Evolutionary conservation across 2,113 vertebrate genomes (phyloP).

Genomic region (Pelecanus crispus): DNA sequence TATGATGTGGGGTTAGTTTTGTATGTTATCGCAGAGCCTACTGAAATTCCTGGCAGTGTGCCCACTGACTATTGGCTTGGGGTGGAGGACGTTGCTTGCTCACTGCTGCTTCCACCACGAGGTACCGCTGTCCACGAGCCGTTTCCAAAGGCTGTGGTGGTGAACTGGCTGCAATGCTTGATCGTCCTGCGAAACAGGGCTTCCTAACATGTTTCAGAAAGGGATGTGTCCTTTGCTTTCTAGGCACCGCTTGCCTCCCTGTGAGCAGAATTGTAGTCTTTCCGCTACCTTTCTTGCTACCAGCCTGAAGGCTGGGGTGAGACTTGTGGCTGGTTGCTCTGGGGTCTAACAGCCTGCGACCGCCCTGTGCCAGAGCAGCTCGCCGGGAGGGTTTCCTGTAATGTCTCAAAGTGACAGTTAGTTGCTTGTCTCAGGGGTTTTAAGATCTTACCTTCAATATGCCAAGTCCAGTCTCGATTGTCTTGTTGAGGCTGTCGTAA

Average conservation of each 20-base stretch:
- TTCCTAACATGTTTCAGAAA: neutral
- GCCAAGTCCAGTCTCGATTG: neutral
- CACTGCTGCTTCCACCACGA: neutral
- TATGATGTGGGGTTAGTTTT: neutral
- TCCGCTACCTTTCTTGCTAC: neutral
- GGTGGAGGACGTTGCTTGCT: neutral
- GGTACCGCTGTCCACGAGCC: rapidly evolving
- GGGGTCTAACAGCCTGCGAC: neutral
- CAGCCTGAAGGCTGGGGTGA: neutral
- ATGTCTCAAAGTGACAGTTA: neutral
- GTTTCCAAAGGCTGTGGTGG: neutral
- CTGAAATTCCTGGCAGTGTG: neutral
- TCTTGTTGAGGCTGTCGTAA: neutral
- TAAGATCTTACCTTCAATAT: constrained; percentile 8
- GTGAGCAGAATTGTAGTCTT: neutral
- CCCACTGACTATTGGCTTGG: neutral
- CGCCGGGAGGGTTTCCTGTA: neutral
- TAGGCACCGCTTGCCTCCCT: neutral
- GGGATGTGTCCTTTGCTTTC: neutral
- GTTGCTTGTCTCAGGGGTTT: neutral
- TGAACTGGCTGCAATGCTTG: neutral
- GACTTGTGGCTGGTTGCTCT: neutral
- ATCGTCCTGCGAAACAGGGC: neutral
- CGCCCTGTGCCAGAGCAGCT: neutral
- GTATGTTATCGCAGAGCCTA: neutral